A percentile compares a stretch with the other conserved stretches of the same genome.
phyloP scores from a whole-genome alignment of 2,888 invertebrate species.

The Cosmia pyralina region DNA sequence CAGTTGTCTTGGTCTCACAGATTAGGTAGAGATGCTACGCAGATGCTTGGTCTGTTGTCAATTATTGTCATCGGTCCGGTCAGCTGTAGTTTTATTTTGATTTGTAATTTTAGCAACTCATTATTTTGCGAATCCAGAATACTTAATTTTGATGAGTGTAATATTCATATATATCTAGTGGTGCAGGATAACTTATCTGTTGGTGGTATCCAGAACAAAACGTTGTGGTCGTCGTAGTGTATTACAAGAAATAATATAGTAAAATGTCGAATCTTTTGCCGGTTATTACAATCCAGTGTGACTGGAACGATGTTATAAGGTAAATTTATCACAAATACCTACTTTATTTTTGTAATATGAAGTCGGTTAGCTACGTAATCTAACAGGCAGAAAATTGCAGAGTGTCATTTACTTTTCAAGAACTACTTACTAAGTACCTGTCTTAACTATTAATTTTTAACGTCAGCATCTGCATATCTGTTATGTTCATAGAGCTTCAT shows the following conservation, averaged over 20 bases:
- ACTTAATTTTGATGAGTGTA: constrained; percentile 16
- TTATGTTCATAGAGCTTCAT: background rate
- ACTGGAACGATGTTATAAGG: constrained; percentile 90
- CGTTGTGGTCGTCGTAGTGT: background rate
- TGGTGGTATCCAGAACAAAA: background rate
- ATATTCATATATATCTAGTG: background rate
- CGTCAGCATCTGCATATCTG: no score
- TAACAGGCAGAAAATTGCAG: constrained; percentile 2
- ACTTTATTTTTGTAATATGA: background rate
- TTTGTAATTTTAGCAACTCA: constrained; percentile 62
- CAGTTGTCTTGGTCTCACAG: no score
- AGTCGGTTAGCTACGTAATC: background rate
- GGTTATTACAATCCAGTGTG: constrained; percentile 87
- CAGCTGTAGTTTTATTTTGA: constrained; percentile 54
- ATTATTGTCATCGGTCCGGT: background rate
- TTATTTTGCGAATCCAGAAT: constrained; percentile 12
- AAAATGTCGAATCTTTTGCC: constrained; percentile 77
- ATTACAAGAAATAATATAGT: background rate
- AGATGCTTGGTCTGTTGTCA: no score
- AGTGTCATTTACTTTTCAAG: background rate
- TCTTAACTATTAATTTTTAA: no score
- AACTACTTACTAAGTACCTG: background rate
- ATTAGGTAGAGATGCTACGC: no score
- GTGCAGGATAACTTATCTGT: background rate
- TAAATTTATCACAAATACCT: constrained; percentile 59